A percentile compares a stretch with the other conserved stretches of the same genome.
Conservation (phyloP, 1,140 invertebrate species). For the Drosophila tani region DNA sequence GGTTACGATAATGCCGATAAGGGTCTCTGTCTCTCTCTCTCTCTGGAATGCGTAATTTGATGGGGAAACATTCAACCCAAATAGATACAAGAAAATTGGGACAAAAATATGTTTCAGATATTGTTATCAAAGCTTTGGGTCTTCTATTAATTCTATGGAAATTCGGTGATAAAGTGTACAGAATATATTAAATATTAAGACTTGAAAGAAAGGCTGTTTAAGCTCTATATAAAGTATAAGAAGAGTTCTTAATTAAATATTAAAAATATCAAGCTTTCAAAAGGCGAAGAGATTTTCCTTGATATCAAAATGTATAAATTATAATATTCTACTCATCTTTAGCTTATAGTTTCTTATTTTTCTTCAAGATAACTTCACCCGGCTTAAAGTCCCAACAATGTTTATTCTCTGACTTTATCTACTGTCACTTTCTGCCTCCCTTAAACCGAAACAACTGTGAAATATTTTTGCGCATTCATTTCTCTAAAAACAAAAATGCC, state of each 20-base stretch:
- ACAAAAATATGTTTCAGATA: conserved; percentile 23
- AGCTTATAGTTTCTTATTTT: not conserved
- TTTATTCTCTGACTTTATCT: not conserved
- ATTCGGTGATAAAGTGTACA: not conserved
- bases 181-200: not conserved
- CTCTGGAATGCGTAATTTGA: conserved; percentile 24
- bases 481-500: conserved; percentile 20
- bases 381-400: not conserved
- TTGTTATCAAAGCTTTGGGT: conserved; percentile 1
- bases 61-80: conserved; percentile 36
- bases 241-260: not conserved
- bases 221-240: not conserved
- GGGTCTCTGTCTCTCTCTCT: not conserved
- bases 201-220: not conserved
- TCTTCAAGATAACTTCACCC: not conserved
- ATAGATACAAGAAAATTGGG: conserved; percentile 41
- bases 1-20: conserved; percentile 27
- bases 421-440: conserved; percentile 8
- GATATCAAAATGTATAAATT: not conserved
- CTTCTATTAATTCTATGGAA: not conserved
- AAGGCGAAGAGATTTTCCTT: not conserved
- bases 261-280: too few species aligned
- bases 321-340: too few species aligned
- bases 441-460: conserved; percentile 14
- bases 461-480: conserved; percentile 36